Base-by-base conservation (phyloP, 30 jellyfish, hydroid and myxozoan genomes). In the Nemopilema nomurai region DNA sequence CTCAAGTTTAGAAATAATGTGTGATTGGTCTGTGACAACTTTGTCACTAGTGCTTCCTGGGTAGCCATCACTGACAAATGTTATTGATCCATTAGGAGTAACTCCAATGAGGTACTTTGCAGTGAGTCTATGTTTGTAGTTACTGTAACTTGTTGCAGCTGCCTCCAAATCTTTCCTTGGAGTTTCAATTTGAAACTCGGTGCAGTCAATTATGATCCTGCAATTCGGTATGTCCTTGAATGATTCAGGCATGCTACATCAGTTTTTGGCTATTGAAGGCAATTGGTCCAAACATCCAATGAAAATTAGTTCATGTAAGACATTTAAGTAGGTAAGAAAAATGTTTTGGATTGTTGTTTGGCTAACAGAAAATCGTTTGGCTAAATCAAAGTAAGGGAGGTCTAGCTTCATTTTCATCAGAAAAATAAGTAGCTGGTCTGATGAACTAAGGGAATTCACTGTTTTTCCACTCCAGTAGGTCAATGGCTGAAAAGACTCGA, bases 1-100 rank as follows among this genome's bases (percentile, higher is more conserved):
- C 79, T 69, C 30, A 16, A 72, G 28, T 9, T 76, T 81, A 16
- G 87, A 9, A 31, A 76, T 51, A 6, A 76, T 28, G 19, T 30
- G 30, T 6, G 87, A 51, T 53, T 76, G 79, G 32, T 76, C 87
- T 9, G 87, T 76, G 62, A 62, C 79, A 52, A 52, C 76, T 62
- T 76, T 76, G 78, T 76, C 87, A 76, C 79, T 51, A 16, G 87
- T 52, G 52, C 76, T 76, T 9, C 87, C 87, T 19, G 79, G 87
- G 57, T n/a, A 76, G 25, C 80, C 87, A 24, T 76, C 23, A 50
- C 87, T 76, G 19, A 76, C 87, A 76, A 76, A 76, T 25, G 87
- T 76, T n/a, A 76, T 13, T 17, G 75, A 79, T 9, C 87, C 85
- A 75, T 75, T 75, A 6, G 85, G 80, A n/a, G n/a, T n/a, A n/a